A percentile compares a stretch with the other conserved stretches of the same genome.
Evolutionary conservation across 2,797 vertebrate genomes (phyloP).

Genomic region (Serranus cabrilla): DNA sequence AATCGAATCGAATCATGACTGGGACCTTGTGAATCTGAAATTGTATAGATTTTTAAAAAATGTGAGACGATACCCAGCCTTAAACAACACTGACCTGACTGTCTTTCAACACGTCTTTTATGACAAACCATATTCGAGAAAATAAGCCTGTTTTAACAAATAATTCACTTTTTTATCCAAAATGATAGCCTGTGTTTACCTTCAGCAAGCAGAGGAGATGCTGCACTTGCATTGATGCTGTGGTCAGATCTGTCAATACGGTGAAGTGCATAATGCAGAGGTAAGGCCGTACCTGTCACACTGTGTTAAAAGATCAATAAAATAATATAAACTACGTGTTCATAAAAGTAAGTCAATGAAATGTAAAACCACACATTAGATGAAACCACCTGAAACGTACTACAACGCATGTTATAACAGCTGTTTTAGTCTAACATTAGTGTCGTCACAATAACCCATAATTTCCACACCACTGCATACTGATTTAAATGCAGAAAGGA

Average conservation of each 20-base stretch:
- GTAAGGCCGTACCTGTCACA: conserved; percentile 22
- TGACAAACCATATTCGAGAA: background rate
- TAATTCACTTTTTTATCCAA: conserved; percentile 34
- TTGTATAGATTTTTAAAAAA: too few relatives aligned
- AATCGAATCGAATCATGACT: too few relatives aligned
- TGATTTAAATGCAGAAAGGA: conserved; percentile 7
- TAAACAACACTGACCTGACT: background rate
- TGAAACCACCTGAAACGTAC: background rate
- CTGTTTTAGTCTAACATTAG: background rate
- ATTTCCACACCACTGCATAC: background rate
- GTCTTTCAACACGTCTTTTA: background rate
- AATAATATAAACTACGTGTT: background rate
- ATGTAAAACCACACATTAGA: conserved; percentile 29
- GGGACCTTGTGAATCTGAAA: too few relatives aligned
- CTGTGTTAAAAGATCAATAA: conserved; percentile 44
- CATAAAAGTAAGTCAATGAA: conserved; percentile 28
- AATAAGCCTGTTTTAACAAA: conserved; percentile 19
- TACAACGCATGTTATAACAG: background rate
- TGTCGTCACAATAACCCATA: conserved; percentile 17
- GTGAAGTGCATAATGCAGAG: conserved; percentile 34
- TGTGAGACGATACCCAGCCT: too few relatives aligned
- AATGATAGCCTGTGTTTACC: conserved; percentile 14
- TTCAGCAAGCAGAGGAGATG: conserved; percentile 28
- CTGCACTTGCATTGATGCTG: conserved; percentile 26
- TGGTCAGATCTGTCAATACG: conserved; percentile 57